Evolutionary conservation across 2,113 vertebrate genomes (phyloP).

Genomic region (Miniopterus natalensis): DNA sequence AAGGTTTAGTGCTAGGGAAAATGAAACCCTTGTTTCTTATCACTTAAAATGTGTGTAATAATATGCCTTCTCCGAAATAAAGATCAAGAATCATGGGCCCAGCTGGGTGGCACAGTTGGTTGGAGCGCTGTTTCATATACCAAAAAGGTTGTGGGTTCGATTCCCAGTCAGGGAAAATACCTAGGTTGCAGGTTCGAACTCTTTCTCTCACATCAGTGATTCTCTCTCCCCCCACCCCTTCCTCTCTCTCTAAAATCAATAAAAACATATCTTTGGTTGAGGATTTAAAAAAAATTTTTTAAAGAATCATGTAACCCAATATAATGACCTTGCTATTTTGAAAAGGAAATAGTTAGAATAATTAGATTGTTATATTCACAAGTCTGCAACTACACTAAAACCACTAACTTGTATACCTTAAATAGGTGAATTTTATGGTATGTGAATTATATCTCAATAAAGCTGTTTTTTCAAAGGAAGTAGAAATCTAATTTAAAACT

Average conservation of each 20-base stretch:
- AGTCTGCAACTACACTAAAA: background rate
- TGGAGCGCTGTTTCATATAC: background rate
- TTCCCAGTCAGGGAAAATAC: background rate
- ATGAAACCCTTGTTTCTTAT: conserved; percentile 58
- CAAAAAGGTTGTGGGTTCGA: background rate
- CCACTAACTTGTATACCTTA: background rate
- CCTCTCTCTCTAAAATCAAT: background rate
- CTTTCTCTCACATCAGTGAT: background rate
- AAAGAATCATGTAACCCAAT: background rate
- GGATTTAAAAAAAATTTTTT: background rate
- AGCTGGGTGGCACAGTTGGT: background rate
- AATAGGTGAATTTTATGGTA: conserved; percentile 44
- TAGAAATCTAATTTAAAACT: conserved; percentile 59
- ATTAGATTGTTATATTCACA: background rate
- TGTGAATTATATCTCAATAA: conserved; percentile 57
- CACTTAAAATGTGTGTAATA: background rate
- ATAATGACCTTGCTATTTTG: background rate
- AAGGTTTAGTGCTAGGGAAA: conserved; percentile 28
- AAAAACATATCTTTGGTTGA: background rate
- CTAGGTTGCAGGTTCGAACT: background rate
- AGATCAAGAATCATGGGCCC: background rate
- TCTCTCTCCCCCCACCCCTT: background rate
- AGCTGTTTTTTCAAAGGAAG: background rate
- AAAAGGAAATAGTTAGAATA: conserved; percentile 42
- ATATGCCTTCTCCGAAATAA: background rate